Conservation (phyloP, 2,888 invertebrate species). For the Tribolium freemani region DNA sequence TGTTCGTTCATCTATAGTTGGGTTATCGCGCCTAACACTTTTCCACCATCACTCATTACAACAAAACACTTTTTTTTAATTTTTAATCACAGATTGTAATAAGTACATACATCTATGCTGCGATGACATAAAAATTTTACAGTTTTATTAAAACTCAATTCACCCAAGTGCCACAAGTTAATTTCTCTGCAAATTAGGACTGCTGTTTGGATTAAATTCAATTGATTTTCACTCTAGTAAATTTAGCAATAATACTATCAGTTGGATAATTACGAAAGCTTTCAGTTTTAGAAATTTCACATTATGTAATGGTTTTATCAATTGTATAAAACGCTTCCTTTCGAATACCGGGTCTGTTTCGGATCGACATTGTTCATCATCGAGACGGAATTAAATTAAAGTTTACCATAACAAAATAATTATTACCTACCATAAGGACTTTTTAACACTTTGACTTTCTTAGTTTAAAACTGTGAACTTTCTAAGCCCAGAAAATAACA, state of each 20-base stretch:
- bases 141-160: conserved; percentile 33
- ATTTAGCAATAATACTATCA: conserved; percentile 25
- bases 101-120: background rate
- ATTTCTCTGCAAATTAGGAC: conserved; percentile 29
- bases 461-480: conserved; percentile 10
- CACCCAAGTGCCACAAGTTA: conserved; percentile 7
- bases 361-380: conserved; percentile 25
- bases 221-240: conserved; percentile 13
- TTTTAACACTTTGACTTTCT: conserved; percentile 14
- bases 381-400: conserved; percentile 21
- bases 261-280: conserved; percentile 26
- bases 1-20: conserved; percentile 5
- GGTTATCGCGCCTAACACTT: conserved; percentile 7
- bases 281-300: conserved; percentile 10
- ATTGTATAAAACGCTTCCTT: background rate
- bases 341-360: conserved; percentile 21
- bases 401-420: conserved; percentile 23
- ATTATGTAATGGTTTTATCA: conserved; percentile 17
- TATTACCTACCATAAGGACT: conserved; percentile 24
- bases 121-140: conserved; percentile 14
- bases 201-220: conserved; percentile 26
- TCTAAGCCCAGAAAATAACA: conserved; percentile 17
- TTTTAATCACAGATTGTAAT: conserved; percentile 6
- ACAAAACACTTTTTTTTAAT: conserved; percentile 19
- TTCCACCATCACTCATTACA: conserved; percentile 4